Evolutionary conservation across 1,140 invertebrate species (phyloP).

Genomic region (Probaryconus sp.): DNA sequence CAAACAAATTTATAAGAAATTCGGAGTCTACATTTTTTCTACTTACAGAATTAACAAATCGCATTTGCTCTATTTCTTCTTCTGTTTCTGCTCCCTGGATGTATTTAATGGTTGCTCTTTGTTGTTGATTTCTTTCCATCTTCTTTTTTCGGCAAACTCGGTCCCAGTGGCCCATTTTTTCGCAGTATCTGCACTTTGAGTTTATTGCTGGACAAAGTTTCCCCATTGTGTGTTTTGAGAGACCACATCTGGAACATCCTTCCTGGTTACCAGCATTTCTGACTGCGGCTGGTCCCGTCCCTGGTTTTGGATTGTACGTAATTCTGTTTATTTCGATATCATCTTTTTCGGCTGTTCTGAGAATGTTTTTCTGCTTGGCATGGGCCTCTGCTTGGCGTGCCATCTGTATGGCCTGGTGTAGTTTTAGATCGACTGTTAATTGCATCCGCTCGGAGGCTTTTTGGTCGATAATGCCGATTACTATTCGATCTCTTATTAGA

Average conservation of each 20-base stretch:
- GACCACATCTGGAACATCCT: conserved; percentile 31
- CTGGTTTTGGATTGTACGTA: background rate
- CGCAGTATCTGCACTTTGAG: conserved; percentile 45
- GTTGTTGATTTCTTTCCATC: background rate
- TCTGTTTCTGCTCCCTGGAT: conserved; percentile 5
- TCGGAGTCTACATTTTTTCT: background rate
- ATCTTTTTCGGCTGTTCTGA: conserved; percentile 9
- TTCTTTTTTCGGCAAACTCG: conserved; percentile 42
- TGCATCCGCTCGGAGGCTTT: conserved; percentile 60
- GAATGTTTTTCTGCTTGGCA: conserved; percentile 21
- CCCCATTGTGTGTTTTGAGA: conserved; percentile 13
- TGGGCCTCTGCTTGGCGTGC: conserved; percentile 52
- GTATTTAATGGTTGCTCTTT: conserved; percentile 4
- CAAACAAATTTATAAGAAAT: background rate
- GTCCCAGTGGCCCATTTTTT: conserved; percentile 58
- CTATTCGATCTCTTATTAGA: conserved; percentile 69
- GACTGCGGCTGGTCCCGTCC: background rate
- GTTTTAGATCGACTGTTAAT: conserved; percentile 38
- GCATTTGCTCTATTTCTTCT: background rate
- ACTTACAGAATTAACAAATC: background rate
- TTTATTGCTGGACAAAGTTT: conserved; percentile 46
- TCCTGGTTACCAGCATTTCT: background rate
- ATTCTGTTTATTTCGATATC: background rate
- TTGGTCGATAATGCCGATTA: conserved; percentile 65
- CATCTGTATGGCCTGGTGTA: conserved; percentile 44